These are phyloP conservation scores for Oenanthe melanoleuca DNA, from an alignment of 2,113 vertebrate genomes.

Conservation along the genomic window DNA sequence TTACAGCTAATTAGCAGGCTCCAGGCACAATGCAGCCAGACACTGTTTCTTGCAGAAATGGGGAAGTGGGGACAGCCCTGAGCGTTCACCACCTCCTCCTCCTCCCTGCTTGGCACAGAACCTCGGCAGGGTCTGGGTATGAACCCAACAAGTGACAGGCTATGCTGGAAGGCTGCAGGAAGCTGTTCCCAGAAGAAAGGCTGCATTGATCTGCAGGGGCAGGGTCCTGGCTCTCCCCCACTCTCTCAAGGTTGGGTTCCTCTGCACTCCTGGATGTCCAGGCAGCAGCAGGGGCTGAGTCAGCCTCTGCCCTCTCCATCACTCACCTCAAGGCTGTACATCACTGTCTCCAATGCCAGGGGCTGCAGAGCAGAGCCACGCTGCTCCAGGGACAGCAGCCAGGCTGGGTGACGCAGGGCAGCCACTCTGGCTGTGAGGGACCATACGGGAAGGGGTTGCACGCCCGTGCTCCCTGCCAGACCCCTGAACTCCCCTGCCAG, in stretches of 20 bases:
- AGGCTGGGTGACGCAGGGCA: neutral
- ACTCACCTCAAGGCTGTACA: fast-evolving
- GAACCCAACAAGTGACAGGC: neutral
- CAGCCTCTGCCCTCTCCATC: neutral
- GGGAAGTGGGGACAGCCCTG: neutral
- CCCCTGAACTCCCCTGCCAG: neutral
- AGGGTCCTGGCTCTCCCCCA: neutral
- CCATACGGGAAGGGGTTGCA: neutral
- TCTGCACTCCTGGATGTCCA: neutral
- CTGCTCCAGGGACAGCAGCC: neutral
- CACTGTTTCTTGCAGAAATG: neutral
- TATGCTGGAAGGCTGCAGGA: neutral
- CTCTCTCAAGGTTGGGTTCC: neutral
- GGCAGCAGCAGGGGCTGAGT: neutral
- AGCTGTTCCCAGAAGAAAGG: neutral
- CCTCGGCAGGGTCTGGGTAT: neutral
- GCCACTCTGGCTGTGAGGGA: neutral
- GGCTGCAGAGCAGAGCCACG: fast-evolving
- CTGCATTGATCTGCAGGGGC: neutral
- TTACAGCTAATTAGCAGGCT: slow-evolving; percentile 71
- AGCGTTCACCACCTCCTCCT: neutral
- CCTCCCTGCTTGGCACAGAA: neutral
- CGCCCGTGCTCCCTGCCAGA: neutral
- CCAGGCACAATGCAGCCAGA: slow-evolving; percentile 41
- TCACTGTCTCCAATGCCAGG: neutral